Conservation (phyloP, 2,888 invertebrate species). For the Mamestra brassicae region DNA sequence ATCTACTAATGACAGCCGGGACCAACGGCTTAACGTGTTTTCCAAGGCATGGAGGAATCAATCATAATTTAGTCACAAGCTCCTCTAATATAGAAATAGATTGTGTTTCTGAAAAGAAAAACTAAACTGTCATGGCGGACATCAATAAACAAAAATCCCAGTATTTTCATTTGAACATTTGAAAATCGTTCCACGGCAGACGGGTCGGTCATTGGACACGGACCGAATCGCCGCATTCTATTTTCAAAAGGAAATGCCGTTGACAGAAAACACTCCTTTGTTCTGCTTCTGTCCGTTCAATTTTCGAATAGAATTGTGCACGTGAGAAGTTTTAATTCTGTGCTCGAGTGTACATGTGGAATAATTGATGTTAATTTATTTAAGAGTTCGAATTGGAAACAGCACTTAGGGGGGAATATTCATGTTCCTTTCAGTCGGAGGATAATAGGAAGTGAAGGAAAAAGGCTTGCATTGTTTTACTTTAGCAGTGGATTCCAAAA, state of each 20-base stretch:
- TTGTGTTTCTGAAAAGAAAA: not conserved
- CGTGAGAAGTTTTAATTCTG: conserved; percentile 74
- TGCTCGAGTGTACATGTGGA: conserved; percentile 65
- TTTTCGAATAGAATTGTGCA: conserved; percentile 78
- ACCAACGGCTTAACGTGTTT: no score
- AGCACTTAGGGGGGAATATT: conserved; percentile 45
- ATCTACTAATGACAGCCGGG: no score
- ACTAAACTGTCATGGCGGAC: conserved; percentile 46
- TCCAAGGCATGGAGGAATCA: no score
- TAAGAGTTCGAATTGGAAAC: conserved; percentile 62
- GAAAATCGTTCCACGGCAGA: conserved; percentile 75
- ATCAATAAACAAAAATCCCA: conserved; percentile 66
- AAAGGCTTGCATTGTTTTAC: conserved; percentile 26
- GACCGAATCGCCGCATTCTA: conserved; percentile 81
- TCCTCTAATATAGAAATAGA: not conserved
- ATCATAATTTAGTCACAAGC: no score
- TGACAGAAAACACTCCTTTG: conserved; percentile 87
- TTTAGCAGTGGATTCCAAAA: no score
- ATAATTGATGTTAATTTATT: conserved; percentile 74
- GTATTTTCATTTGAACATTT: conserved; percentile 71
- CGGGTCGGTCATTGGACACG: conserved; percentile 73
- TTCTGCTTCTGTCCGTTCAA: conserved; percentile 79
- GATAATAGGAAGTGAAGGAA: conserved; percentile 30
- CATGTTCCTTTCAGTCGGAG: conserved; percentile 37
- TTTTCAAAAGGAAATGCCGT: conserved; percentile 85